Evolutionary conservation across 1,140 invertebrate genomes (phyloP), one percentile per base, ranked within the genome.

Genomic region (Tribolium castaneum): DNA sequence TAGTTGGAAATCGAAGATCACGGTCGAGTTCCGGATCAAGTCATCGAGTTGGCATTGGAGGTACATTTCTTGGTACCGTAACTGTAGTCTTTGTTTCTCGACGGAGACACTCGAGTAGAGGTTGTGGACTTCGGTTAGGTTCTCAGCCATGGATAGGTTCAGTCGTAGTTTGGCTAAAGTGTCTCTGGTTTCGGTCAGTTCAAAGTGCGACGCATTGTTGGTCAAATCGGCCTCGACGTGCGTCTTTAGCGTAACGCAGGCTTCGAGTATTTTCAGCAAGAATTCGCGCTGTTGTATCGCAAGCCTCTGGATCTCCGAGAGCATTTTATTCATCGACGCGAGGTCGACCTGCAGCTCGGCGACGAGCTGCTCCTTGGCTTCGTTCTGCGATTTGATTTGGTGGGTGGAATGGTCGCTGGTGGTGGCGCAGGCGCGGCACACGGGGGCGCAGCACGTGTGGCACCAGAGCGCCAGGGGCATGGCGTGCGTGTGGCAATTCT

Each of bases 391-490:
- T 86, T 92, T 92, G 35, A 93, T 89, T 85, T 90, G 90, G 86
- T 94, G 93, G 14, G 87, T 89, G 2, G 88, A 86, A 80, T 94
- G 93, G 70, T 92, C 90, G 52, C 89, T 87, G 6, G 90, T 90
- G 12, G 89, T 89, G 2, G 91, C 91, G 83, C 93, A 94, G 5
- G 90, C 91, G 76, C 91, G 88, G 82, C 93, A 94, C 10, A 94
- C 86, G 16, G 90, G 86, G 14, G 87, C 87, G 56, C 89, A 89
- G 83, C 93, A 95, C n/a, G 89, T 91, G 72, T 90, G 89, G 84
- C 93, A 94, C 93, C 93, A 94, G 12, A 92, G 86, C 25, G 92
- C 90, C 76, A 91, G 85, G 14, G 93, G 93, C 91, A 93, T 93
- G 51, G 90, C 91, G 85, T 94, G 93, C 62, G 90, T 90, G 82